A percentile compares a stretch with the other conserved stretches of the same genome.
phyloP scores from a whole-genome alignment of 2,888 invertebrate genomes.

The Halictus quadricinctus region DNA sequence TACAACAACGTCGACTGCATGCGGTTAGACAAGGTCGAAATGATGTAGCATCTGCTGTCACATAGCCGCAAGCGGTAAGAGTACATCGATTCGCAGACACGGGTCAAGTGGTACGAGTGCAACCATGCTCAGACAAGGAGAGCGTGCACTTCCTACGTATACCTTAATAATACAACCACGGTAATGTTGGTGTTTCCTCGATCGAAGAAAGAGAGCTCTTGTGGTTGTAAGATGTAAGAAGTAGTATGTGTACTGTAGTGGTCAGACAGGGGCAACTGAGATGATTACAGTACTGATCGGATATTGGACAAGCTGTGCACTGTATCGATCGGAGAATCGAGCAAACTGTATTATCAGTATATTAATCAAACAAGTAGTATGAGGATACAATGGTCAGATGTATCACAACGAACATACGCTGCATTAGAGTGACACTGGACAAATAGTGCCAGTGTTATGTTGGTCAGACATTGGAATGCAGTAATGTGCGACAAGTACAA shows the following conservation, averaged over 20 bases:
- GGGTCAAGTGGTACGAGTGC: conserved; percentile 9
- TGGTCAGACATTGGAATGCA: background rate
- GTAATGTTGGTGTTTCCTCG: background rate
- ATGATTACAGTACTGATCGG: background rate
- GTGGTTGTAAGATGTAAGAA: background rate
- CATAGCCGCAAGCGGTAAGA: background rate
- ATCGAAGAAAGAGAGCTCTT: background rate
- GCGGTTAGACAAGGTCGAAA: conserved; percentile 4
- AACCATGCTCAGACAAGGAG: background rate
- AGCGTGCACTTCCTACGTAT: background rate
- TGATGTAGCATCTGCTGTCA: conserved; percentile 12
- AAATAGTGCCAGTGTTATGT: background rate
- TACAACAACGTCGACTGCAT: background rate
- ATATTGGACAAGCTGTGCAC: background rate
- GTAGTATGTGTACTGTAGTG: background rate
- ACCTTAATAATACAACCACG: background rate
- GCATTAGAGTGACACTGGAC: background rate
- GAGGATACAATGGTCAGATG: background rate
- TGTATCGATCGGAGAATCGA: background rate
- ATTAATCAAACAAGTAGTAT: background rate
- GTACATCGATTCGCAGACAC: conserved; percentile 9
- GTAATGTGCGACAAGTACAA: background rate
- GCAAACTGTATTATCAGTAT: background rate
- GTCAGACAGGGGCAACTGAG: background rate
- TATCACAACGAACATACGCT: too few relatives aligned